These are phyloP conservation scores for Rhabdornis inornatus DNA, from an alignment of 2,113 vertebrate genomes.

Conservation along the genomic window DNA sequence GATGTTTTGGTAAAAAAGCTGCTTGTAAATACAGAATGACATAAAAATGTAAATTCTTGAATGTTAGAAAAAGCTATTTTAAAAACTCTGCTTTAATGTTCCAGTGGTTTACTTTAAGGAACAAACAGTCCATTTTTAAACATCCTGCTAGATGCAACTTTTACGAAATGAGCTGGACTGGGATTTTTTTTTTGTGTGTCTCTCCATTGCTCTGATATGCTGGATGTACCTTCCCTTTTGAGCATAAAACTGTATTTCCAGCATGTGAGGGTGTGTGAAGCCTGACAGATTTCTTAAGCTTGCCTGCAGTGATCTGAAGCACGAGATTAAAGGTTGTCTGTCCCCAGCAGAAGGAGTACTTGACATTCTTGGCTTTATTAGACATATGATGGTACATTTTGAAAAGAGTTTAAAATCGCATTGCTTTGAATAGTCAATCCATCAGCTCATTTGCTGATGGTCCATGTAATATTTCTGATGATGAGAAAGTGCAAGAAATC, in stretches of 20 bases:
- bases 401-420: not conserved
- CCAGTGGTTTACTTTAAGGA: constrained; percentile 15
- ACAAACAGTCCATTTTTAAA: constrained; percentile 49
- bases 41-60: constrained; percentile 50
- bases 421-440: not conserved
- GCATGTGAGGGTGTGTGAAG: not conserved
- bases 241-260: fast-evolving
- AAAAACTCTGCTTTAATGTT: constrained; percentile 43
- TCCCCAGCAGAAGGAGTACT: not conserved
- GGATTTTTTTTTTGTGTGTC: not conserved
- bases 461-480: not conserved
- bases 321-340: not conserved
- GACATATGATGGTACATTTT: not conserved
- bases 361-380: not conserved
- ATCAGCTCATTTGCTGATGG: not conserved
- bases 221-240: not conserved
- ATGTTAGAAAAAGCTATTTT: constrained; percentile 21
- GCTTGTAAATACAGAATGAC: constrained; percentile 34
- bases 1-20: constrained; percentile 27
- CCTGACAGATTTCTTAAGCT: not conserved
- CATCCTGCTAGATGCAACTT: constrained; percentile 36
- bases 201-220: not conserved
- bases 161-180: not conserved
- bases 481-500: not conserved
- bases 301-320: not conserved